These are phyloP conservation scores for Euplexia lucipara DNA, from an alignment of 2,888 invertebrate species.

Conservation along the genomic window DNA sequence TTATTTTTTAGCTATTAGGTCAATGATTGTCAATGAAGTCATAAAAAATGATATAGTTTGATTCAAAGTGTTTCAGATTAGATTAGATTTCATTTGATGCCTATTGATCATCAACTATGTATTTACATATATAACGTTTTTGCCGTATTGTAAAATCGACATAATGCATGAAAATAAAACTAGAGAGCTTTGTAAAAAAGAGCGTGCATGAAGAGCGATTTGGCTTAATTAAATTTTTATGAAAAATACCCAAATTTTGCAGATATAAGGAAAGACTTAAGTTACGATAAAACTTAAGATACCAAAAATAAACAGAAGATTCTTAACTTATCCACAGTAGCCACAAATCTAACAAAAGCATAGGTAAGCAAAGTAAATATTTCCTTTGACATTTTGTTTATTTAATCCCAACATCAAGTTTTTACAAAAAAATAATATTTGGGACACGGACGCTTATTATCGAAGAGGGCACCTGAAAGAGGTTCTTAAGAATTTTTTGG, in stretches of 20 bases:
- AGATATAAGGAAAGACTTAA: background rate
- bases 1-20: background rate
- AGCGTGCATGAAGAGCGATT: too few relatives aligned
- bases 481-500: constrained; percentile 58
- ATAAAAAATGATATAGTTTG: too few relatives aligned
- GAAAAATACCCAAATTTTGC: background rate
- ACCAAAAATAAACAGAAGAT: constrained; percentile 11
- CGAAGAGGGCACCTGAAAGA: constrained; percentile 46
- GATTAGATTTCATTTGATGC: too few relatives aligned
- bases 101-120: too few relatives aligned
- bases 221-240: background rate
- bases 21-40: too few relatives aligned
- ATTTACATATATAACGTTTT: too few relatives aligned
- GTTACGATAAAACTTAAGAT: constrained; percentile 2
- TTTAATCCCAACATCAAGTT: constrained; percentile 48
- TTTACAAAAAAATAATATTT: constrained; percentile 50
- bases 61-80: too few relatives aligned
- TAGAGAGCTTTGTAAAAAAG: too few relatives aligned
- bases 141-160: too few relatives aligned
- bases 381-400: constrained; percentile 53
- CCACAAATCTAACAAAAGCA: constrained; percentile 19
- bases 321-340: constrained; percentile 1
- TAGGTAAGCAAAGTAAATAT: constrained; percentile 41
- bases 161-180: too few relatives aligned
- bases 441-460: constrained; percentile 60